Percentiles rank a stretch among this genome's conserved stretches.
These are phyloP conservation scores for Cremastobaeus sp. DNA, from an alignment of 2,888 invertebrate species.

Conservation along the genomic window DNA sequence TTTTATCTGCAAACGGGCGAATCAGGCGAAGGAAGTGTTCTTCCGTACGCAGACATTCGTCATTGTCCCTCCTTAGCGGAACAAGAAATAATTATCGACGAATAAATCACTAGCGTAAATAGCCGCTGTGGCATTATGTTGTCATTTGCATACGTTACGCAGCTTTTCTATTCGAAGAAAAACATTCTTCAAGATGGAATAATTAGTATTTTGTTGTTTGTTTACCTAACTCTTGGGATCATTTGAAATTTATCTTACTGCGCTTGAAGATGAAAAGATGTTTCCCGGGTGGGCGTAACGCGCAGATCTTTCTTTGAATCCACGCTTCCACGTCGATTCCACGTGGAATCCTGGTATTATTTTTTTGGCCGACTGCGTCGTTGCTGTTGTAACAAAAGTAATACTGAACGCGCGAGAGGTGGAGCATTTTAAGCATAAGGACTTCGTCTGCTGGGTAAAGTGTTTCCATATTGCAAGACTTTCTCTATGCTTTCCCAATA, in stretches of 20 bases:
- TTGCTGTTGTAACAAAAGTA: constrained; percentile 32
- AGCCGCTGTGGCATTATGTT: constrained; percentile 17
- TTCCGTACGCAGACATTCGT: no score
- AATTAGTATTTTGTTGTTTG: constrained; percentile 31
- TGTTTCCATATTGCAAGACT: constrained; percentile 57
- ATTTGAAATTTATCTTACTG: no score
- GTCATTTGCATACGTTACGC: constrained; percentile 20
- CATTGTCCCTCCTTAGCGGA: constrained; percentile 8
- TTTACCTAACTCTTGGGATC: constrained; percentile 22
- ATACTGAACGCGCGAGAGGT: constrained; percentile 28
- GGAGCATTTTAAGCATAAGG: constrained; percentile 42
- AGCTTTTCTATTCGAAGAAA: constrained; percentile 36
- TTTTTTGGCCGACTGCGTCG: constrained; percentile 33
- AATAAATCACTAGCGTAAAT: constrained; percentile 32
- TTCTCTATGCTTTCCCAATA: constrained; percentile 62
- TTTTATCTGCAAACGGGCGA: no score
- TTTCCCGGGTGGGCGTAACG: no score
- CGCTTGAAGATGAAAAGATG: no score
- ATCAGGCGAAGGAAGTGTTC: no score
- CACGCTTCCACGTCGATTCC: no score
- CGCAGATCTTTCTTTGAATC: no score
- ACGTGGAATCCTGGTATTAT: no score
- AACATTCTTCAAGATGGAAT: constrained; percentile 5
- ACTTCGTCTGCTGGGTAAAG: constrained; percentile 33
- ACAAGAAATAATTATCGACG: constrained; percentile 14